phyloP scores from a whole-genome alignment of 2,888 invertebrate species.

The Ochlodes sylvanus region DNA sequence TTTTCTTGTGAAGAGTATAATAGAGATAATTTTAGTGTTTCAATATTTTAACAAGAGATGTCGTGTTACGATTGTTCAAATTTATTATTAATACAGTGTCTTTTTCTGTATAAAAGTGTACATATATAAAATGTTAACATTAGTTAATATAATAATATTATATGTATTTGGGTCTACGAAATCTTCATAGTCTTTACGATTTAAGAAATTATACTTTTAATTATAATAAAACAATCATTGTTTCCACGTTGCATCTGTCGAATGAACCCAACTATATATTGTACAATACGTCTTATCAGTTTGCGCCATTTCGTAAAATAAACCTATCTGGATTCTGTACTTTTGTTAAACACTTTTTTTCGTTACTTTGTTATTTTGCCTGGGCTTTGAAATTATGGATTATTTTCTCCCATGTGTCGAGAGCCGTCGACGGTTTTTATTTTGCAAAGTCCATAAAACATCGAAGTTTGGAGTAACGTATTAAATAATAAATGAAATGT shows the following conservation, averaged over 20 bases:
- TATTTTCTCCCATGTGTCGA: constrained; percentile 17
- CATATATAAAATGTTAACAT: constrained; percentile 14
- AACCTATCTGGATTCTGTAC: not conserved
- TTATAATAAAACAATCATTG: not conserved
- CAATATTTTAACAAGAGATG: constrained; percentile 21
- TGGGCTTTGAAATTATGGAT: constrained; percentile 23
- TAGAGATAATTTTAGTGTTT: constrained; percentile 13
- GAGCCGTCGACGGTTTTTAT: constrained; percentile 30
- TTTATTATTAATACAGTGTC: constrained; percentile 13
- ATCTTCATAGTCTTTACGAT: constrained; percentile 5
- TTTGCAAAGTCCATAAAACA: constrained; percentile 47
- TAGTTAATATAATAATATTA: constrained; percentile 1
- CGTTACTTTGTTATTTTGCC: not conserved
- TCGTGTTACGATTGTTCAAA: constrained; percentile 28
- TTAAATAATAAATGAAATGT: constrained; percentile 52
- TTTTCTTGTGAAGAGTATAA: constrained; percentile 36
- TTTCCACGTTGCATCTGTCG: not conserved
- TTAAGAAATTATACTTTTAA: not conserved
- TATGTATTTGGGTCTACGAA: constrained; percentile 4
- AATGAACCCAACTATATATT: not conserved
- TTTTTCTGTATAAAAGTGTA: constrained; percentile 24
- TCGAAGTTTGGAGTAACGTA: constrained; percentile 40
- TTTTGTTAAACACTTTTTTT: not conserved
- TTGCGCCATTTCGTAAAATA: not conserved
- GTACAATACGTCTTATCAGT: not conserved